A percentile compares a stretch with the other conserved stretches of the same genome.
Evolutionary conservation across 1,140 invertebrate genomes (phyloP).

Genomic region (Ooceraea biroi): DNA sequence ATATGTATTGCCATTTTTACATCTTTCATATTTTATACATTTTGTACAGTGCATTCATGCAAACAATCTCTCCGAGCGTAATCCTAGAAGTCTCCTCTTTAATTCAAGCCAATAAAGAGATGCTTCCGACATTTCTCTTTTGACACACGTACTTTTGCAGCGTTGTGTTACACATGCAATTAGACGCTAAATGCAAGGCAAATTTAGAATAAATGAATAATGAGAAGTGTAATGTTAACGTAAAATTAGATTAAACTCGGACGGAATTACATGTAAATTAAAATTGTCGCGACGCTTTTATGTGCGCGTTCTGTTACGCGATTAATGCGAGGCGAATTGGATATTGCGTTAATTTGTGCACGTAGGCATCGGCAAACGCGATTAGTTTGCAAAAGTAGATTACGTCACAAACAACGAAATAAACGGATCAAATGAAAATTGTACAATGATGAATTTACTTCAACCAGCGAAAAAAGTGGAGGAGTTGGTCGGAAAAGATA

Average conservation of each 20-base stretch:
- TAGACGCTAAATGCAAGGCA: conserved; percentile 35
- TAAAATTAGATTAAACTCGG: conserved; percentile 34
- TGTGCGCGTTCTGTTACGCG: not conserved
- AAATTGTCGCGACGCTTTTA: conserved; percentile 3
- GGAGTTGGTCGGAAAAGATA: not conserved
- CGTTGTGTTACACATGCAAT: conserved; percentile 6
- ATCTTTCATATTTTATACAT: conserved; percentile 1
- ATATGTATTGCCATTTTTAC: not conserved
- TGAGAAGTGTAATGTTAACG: conserved; percentile 19
- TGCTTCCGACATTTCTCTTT: conserved; percentile 23
- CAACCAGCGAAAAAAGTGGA: not conserved
- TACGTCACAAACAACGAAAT: conserved; percentile 14
- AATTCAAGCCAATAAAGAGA: not conserved
- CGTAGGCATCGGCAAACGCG: not conserved
- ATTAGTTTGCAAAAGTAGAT: conserved; percentile 39
- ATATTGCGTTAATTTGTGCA: conserved; percentile 33
- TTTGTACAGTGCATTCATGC: not conserved
- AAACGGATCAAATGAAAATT: conserved; percentile 6
- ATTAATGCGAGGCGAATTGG: conserved; percentile 35
- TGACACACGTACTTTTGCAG: not conserved
- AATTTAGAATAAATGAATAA: conserved; percentile 19
- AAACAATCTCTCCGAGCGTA: not conserved
- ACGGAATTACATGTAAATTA: conserved; percentile 36
- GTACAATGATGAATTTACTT: not conserved
- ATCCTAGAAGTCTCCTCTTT: not conserved